Evolutionary conservation across 2,888 invertebrate genomes (phyloP), one percentile per base, ranked within the genome.

Genomic region (Eumerus sabulonum): DNA sequence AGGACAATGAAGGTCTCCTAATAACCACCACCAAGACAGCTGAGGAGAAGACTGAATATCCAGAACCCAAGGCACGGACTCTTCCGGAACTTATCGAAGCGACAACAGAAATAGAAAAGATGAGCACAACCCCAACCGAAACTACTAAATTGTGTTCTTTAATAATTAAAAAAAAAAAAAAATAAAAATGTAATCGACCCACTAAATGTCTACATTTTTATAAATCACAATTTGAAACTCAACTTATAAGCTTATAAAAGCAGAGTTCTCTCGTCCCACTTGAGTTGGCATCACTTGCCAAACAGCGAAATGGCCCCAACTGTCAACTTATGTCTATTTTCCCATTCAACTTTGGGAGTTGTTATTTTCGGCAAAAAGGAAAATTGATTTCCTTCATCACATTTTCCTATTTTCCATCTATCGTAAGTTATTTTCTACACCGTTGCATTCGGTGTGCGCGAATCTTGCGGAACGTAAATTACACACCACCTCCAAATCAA

Each of bases 271-370:
- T n/a, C n/a, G n/a, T n/a, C n/a, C n/a, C n/a, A n/a, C n/a, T n/a
- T n/a, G n/a, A n/a, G n/a, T n/a, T 27, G 27, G 27, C 27, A 27
- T 2, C 27, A 27, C 27, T 27, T 2, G 2, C 27, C 27, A 27
- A 27, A 7, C 27, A 27, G 2, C 27, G 7, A 27, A 27, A 27
- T 4, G 27, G 27, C 27, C 2, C 3, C 40, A 53, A 35, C 9
- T 56, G 53, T 40, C 71, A 70, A 47, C 63, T 59, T 44, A 56
- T 67, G 63, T 62, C 67, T 67, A 51, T 57, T 73, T 72, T 73
- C 77, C 67, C 67, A 73, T 73, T 56, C 47, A 73, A 67, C 48
- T 62, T 77, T 73, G 73, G 72, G 77, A 77, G 77, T 77, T 77
- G 77, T 77, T 77, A 73, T 77, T 77, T 73, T 77, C 67, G 62